phyloP scores from a whole-genome alignment of 2,888 invertebrate species.

The Diplolepis rosae region DNA sequence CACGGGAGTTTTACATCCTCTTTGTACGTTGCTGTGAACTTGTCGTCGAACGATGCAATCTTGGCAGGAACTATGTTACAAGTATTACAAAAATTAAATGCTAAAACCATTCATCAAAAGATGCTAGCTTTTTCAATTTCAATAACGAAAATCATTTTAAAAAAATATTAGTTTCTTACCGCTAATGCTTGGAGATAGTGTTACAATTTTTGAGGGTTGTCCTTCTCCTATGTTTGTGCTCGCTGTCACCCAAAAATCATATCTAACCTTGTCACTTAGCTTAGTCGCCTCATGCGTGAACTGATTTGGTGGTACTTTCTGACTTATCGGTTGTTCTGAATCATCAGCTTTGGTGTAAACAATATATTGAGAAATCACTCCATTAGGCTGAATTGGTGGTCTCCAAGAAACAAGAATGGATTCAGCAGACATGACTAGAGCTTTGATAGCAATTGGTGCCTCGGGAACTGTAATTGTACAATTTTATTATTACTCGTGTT shows the following conservation, averaged over 20 bases:
- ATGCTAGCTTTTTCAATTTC: too few species aligned
- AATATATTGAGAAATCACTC: conserved; percentile 93
- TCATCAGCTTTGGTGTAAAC: conserved; percentile 88
- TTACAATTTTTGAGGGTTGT: conserved; percentile 90
- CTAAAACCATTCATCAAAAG: too few species aligned
- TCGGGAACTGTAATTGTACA: conserved; percentile 81
- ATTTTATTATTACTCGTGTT: background rate
- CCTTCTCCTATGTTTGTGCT: conserved; percentile 96
- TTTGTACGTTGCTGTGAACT: conserved; percentile 93
- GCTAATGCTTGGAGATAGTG: conserved; percentile 87
- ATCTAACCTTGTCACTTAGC: conserved; percentile 86
- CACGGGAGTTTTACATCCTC: conserved; percentile 94
- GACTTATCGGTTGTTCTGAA: conserved; percentile 81
- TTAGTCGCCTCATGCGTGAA: conserved; percentile 91
- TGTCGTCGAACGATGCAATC: conserved; percentile 95
- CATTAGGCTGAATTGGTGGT: conserved; percentile 93
- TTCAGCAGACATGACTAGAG: conserved; percentile 92
- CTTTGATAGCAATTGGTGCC: conserved; percentile 94
- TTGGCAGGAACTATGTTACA: conserved; percentile 88
- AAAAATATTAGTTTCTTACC: conserved; percentile 74
- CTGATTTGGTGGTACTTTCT: conserved; percentile 88
- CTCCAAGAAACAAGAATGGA: conserved; percentile 96
- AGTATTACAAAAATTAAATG: background rate
- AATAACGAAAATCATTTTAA: too few species aligned
- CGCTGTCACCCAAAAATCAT: conserved; percentile 96